These are phyloP conservation scores for Trissonchulus sp. DNA, from an alignment of 2,888 invertebrate genomes.

Conservation along the genomic window DNA sequence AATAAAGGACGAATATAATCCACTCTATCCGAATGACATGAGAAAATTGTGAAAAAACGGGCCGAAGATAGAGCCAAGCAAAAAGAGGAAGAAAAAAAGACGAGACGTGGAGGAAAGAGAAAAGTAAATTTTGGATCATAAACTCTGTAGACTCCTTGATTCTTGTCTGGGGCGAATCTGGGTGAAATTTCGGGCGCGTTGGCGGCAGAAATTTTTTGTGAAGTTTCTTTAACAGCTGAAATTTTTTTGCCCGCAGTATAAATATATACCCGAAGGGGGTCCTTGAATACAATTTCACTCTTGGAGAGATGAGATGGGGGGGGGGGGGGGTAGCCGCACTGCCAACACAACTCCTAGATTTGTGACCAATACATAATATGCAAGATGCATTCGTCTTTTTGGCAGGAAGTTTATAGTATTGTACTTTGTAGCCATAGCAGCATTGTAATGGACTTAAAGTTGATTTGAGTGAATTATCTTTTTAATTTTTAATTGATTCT, in stretches of 20 bases:
- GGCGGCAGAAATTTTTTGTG: background rate
- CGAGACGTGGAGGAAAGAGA: constrained; percentile 42
- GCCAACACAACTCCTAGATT: too few species aligned
- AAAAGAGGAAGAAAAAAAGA: constrained; percentile 37
- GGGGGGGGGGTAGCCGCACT: too few species aligned
- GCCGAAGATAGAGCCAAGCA: constrained; percentile 37
- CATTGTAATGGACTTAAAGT: too few species aligned
- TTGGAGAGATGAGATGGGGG: too few species aligned
- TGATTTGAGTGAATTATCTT: too few species aligned
- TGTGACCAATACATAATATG: too few species aligned
- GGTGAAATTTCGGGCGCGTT: background rate
- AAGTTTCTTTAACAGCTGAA: background rate
- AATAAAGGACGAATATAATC: constrained; percentile 74
- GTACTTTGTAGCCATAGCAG: too few species aligned
- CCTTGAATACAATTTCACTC: too few species aligned
- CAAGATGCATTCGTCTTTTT: too few species aligned
- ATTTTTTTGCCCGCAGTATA: background rate
- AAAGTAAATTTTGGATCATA: constrained; percentile 41
- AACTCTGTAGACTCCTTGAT: background rate
- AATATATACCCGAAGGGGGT: background rate
- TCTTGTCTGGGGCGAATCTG: background rate
- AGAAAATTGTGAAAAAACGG: constrained; percentile 69
- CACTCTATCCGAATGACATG: constrained; percentile 96
- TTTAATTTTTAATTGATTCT: too few species aligned
- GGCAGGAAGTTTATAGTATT: too few species aligned